Conservation (phyloP, 2,797 vertebrate genomes). For the Xiphophorus birchmanni region DNA sequence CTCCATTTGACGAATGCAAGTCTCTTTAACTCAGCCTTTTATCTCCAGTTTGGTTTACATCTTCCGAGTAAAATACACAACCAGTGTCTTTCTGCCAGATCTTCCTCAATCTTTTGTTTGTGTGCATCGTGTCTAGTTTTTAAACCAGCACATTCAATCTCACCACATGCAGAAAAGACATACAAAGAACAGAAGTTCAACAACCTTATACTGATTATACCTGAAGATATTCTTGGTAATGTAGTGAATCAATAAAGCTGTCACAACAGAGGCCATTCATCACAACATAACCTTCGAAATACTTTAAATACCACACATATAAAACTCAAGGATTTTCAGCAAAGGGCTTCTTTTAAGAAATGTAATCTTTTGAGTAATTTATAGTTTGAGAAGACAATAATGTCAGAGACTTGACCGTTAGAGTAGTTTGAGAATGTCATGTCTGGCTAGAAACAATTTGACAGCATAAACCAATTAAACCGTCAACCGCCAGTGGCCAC, state of each 20-base stretch:
- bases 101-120: not conserved
- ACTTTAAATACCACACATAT: not conserved
- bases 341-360: conserved; percentile 11
- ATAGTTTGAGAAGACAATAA: conserved; percentile 11
- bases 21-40: not conserved
- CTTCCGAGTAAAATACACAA: conserved; percentile 6
- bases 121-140: not conserved
- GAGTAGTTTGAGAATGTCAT: conserved; percentile 20
- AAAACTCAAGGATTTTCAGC: not conserved
- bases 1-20: conserved; percentile 2
- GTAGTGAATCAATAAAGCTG: conserved; percentile 20
- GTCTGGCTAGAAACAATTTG: conserved; percentile 24
- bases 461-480: conserved; percentile 64
- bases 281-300: not conserved
- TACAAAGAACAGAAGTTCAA: conserved; percentile 1
- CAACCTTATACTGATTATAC: not conserved
- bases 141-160: not conserved
- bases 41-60: not conserved
- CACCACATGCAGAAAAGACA: conserved; percentile 7
- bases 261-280: conserved; percentile 1
- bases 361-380: conserved; percentile 13
- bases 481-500: conserved; percentile 53
- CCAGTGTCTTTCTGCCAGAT: not conserved
- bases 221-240: conserved; percentile 18
- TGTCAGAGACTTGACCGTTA: conserved; percentile 23